Base-by-base conservation (phyloP, 2,113 vertebrate genomes). In the Galeopterus variegatus region DNA sequence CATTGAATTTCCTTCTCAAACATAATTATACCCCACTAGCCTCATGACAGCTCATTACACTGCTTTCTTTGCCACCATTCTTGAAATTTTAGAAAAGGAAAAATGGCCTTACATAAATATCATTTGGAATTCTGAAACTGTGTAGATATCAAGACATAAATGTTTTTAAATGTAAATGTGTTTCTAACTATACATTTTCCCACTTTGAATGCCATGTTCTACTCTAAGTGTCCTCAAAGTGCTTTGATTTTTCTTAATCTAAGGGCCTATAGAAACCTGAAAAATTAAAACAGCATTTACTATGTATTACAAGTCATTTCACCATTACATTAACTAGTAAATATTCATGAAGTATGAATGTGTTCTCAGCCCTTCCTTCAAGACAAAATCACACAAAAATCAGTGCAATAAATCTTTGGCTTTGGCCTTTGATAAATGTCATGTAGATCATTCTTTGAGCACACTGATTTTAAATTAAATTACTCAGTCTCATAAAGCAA, bases 61-160 rank as follows among this genome's bases (percentile, higher is more conserved):
- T 75, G 93, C 26, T 26, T 97, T 92, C 62, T 96, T 83, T 87
- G 24, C 28, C 65, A 12, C 60, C 15, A 48, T 8, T 12, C 15
- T 31, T 76, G 18, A 90, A 73, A 72, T 72, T 92, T 72, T 54
- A 90, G 50, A 87, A 72, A 90, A 26, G 12, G 79, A 93, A 79
- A 18, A 6, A 77, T 36, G 26, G 3, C 33, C 54, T 86, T 65
- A 86, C 17, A 28, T 33, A 87, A 87, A 72, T 58, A 31, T 21
- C 54, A 93, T 36, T 11, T 62, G 64, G 6, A 41, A 76, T 80
- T 76, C 26, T 76, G 70, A 95, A 95, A 90, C 6, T 15, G 1
- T 18, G 84, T 6, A 13, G 15, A 50, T 19, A 28, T 4, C 4
- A 80, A 58, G 26, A 62, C 13, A 64, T 9, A 72, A 93, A 26